Percentiles rank a stretch among this genome's conserved stretches.
phyloP scores from a whole-genome alignment of 2,797 vertebrate species.

The Sebastes taczanowskii region DNA sequence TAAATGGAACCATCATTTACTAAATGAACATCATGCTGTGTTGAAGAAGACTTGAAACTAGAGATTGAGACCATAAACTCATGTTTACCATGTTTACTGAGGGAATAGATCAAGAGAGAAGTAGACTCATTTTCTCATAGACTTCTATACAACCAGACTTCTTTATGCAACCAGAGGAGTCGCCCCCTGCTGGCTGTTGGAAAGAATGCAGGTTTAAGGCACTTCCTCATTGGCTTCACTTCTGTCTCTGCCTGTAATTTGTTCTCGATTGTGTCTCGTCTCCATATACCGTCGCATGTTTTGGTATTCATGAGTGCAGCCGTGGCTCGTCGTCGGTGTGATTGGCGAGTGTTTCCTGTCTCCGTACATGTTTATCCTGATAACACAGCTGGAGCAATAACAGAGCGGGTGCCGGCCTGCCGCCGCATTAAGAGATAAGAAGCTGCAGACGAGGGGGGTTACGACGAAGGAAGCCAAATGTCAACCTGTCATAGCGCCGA shows the following conservation, averaged over 20 bases:
- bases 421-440: constrained; percentile 45
- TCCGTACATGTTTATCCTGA: constrained; percentile 22
- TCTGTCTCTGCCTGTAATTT: not conserved
- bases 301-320: not conserved
- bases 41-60: too few relatives aligned
- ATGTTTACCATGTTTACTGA: too few relatives aligned
- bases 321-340: not conserved
- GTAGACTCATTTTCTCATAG: too few relatives aligned
- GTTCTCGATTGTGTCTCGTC: not conserved
- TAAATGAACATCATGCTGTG: too few relatives aligned
- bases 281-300: not conserved
- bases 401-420: not conserved
- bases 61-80: too few relatives aligned
- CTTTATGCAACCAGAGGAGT: too few relatives aligned
- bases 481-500: constrained; percentile 40
- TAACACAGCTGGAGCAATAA: not conserved
- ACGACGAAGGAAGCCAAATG: constrained; percentile 46
- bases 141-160: too few relatives aligned
- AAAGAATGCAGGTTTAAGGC: too few relatives aligned
- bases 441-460: constrained; percentile 26
- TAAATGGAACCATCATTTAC: too few relatives aligned
- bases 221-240: too few relatives aligned
- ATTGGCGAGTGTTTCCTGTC: not conserved
- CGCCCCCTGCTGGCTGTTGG: too few relatives aligned
- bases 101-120: rapidly evolving